phyloP scores from a whole-genome alignment of 1,140 invertebrate genomes.

The Drosophila malerkotliana region DNA sequence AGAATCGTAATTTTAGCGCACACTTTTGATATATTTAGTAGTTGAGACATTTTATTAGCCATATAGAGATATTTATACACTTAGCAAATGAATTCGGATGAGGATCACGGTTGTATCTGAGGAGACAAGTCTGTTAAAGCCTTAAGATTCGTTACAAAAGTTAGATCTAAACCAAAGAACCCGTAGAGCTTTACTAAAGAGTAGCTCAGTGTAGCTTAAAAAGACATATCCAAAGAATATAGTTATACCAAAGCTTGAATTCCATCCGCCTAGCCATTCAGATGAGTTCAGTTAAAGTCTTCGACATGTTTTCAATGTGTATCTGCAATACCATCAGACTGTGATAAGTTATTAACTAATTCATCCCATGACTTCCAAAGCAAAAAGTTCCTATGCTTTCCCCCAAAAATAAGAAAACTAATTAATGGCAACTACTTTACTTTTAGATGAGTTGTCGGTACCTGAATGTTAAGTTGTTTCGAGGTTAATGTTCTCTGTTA shows the following conservation, averaged over 20 bases:
- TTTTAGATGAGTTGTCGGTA: constrained; percentile 12
- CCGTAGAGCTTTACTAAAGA: constrained; percentile 21
- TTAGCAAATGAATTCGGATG: constrained; percentile 26
- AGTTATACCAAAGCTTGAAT: constrained; percentile 8
- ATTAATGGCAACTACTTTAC: neutral
- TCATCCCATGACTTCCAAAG: constrained; percentile 53
- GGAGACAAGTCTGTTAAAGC: constrained; percentile 51
- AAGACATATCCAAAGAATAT: constrained; percentile 38
- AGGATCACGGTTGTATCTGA: constrained; percentile 42
- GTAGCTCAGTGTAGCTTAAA: constrained; percentile 12
- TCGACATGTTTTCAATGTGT: constrained; percentile 15
- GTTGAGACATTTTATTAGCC: constrained; percentile 33
- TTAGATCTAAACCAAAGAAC: constrained; percentile 11
- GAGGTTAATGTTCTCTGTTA: constrained; percentile 15
- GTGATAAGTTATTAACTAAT: constrained; percentile 61
- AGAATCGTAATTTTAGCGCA: constrained; percentile 41
- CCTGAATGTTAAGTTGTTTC: constrained; percentile 23
- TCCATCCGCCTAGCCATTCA: constrained; percentile 12
- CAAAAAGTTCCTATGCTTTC: constrained; percentile 41
- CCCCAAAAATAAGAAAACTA: constrained; percentile 1
- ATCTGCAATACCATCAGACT: constrained; percentile 47
- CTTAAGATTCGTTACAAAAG: constrained; percentile 39
- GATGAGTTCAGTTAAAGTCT: constrained; percentile 32
- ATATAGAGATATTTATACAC: constrained; percentile 16
- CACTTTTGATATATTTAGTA: constrained; percentile 41